Percentiles rank a stretch among this genome's conserved stretches.
Evolutionary conservation across 2,113 vertebrate species (phyloP).

Genomic region (Microtus richardsoni): DNA sequence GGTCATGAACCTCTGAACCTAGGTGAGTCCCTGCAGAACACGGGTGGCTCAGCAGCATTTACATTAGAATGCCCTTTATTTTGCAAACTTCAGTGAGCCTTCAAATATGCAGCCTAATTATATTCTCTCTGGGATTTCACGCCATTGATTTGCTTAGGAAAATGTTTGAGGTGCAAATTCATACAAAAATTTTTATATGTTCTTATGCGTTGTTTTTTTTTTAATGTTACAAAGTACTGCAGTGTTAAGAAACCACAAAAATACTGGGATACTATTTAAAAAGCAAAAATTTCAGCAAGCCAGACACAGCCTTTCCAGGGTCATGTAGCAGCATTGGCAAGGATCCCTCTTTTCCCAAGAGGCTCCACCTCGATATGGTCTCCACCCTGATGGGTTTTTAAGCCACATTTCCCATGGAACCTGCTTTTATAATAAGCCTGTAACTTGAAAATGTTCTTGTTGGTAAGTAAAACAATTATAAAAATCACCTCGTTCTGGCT

Average conservation of each 20-base stretch:
- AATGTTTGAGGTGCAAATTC: slow-evolving; percentile 54
- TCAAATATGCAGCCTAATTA: slow-evolving; percentile 70
- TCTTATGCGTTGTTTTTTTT: not conserved
- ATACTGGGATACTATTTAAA: not conserved
- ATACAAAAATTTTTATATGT: not conserved
- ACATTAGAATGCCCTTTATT: slow-evolving; percentile 84
- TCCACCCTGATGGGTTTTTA: not conserved
- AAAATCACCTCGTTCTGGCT: slow-evolving; percentile 28
- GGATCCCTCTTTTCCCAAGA: not conserved
- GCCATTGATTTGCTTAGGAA: slow-evolving; percentile 54
- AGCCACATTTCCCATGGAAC: slow-evolving; percentile 7
- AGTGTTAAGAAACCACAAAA: slow-evolving; percentile 51
- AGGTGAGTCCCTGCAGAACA: slow-evolving; percentile 76
- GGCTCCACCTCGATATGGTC: not conserved
- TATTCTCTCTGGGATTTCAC: slow-evolving; percentile 39
- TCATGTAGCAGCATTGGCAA: not conserved
- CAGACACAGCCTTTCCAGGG: not conserved
- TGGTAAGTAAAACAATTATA: slow-evolving; percentile 30
- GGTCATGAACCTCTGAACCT: slow-evolving; percentile 76
- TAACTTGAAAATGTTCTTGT: slow-evolving; percentile 7
- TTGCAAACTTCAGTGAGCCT: slow-evolving; percentile 78
- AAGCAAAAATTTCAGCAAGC: not conserved
- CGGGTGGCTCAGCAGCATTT: slow-evolving; percentile 76
- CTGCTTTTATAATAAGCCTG: slow-evolving; percentile 28
- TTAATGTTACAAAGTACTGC: slow-evolving; percentile 49